These are phyloP conservation scores for Caiman crocodilus DNA, from an alignment of 2,797 vertebrate species.

Conservation along the genomic window DNA sequence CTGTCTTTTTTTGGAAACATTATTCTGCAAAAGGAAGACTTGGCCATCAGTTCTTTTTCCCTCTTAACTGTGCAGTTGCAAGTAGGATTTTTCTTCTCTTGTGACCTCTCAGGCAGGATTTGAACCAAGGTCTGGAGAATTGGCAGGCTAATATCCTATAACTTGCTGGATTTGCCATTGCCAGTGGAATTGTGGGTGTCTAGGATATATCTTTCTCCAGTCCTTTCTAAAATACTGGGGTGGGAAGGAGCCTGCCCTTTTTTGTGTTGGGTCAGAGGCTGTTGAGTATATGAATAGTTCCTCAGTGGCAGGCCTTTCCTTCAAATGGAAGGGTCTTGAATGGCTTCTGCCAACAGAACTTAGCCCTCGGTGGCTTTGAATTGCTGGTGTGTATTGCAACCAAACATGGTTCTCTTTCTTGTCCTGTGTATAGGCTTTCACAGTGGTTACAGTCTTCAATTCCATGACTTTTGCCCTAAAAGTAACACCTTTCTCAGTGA, in stretches of 20 bases:
- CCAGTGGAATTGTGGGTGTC: neutral
- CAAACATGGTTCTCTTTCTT: constrained; percentile 1
- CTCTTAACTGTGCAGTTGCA: neutral
- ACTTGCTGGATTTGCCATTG: neutral
- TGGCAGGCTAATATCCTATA: neutral
- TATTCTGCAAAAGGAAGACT: fast-evolving
- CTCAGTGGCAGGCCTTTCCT: neutral
- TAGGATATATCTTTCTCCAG: neutral
- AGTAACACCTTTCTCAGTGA: constrained; percentile 95
- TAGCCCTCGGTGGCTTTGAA: neutral
- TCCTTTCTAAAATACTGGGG: neutral
- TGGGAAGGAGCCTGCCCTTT: neutral
- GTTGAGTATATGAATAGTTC: neutral
- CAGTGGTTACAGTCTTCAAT: constrained; percentile 95
- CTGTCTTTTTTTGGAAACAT: neutral
- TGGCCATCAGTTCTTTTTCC: neutral
- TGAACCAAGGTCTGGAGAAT: neutral
- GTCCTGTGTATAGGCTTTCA: constrained; percentile 88
- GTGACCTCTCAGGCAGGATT: neutral
- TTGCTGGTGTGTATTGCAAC: neutral
- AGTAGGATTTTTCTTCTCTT: neutral
- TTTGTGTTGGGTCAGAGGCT: neutral
- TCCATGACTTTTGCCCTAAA: constrained; percentile 97
- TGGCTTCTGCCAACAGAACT: neutral
- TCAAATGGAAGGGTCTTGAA: neutral